phyloP scores from a whole-genome alignment of 2,113 vertebrate species.

The Megaceryle maxima region DNA sequence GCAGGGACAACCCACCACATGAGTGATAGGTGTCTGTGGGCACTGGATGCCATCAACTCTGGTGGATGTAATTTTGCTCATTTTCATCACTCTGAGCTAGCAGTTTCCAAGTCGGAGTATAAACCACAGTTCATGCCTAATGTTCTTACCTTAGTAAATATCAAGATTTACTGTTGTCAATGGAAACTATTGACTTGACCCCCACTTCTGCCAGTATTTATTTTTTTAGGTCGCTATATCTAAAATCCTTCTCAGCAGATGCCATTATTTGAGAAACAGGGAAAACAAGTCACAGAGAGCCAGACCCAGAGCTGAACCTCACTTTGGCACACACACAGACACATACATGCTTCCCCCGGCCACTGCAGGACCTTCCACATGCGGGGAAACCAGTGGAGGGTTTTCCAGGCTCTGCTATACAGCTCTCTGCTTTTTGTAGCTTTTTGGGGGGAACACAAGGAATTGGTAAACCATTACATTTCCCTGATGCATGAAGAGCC shows the following conservation, averaged over 20 bases:
- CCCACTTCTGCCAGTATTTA: background rate
- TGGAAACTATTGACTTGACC: background rate
- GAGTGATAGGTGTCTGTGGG: background rate
- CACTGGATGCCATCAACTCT: background rate
- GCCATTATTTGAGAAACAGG: background rate
- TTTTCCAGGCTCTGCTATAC: background rate
- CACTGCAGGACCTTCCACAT: fast-evolving
- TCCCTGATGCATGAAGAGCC: background rate
- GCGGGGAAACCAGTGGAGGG: background rate
- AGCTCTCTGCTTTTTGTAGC: background rate
- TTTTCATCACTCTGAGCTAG: background rate
- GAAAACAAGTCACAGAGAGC: background rate
- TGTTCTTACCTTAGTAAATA: background rate
- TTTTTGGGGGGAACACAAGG: background rate
- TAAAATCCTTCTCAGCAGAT: background rate
- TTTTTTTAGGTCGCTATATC: background rate
- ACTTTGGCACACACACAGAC: background rate
- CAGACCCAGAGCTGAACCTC: background rate
- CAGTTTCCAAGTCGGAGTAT: background rate
- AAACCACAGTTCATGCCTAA: background rate
- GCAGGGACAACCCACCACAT: fast-evolving
- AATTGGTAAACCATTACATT: background rate
- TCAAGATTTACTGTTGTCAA: background rate
- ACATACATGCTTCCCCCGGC: fast-evolving
- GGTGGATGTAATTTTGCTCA: background rate